Conservation (phyloP, 2,113 vertebrate genomes). For the Sciurus niger region DNA sequence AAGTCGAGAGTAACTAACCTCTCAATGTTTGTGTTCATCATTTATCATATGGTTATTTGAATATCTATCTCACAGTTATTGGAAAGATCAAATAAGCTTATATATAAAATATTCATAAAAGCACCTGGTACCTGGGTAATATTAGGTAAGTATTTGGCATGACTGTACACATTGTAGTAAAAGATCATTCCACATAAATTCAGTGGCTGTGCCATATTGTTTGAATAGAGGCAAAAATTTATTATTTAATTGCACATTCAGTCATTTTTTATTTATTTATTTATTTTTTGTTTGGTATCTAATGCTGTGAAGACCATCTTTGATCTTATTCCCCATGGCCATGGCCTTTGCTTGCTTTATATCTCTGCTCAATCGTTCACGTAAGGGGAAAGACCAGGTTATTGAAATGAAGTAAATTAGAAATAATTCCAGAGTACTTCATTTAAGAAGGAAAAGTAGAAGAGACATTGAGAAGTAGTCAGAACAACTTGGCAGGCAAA, state of each 20-base stretch:
- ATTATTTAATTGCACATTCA: not conserved
- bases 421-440: not conserved
- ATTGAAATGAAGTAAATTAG: not conserved
- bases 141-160: not conserved
- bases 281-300: not conserved
- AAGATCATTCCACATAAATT: not conserved
- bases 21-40: not conserved
- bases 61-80: not conserved
- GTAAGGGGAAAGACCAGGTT: not conserved
- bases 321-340: not conserved
- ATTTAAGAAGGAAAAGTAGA: constrained; percentile 21
- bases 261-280: not conserved
- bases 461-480: not conserved
- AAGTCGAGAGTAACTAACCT: not conserved
- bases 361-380: not conserved
- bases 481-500: not conserved
- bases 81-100: not conserved
- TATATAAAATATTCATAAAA: not conserved
- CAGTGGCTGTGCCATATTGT: not conserved
- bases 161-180: not conserved
- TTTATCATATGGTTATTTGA: not conserved
- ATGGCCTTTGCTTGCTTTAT: not conserved
- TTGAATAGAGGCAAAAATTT: not conserved
- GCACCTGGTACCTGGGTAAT: not conserved
- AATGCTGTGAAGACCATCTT: not conserved